phyloP scores from a whole-genome alignment of 2,797 vertebrate species.

The Spinibarbus caldwelli region DNA sequence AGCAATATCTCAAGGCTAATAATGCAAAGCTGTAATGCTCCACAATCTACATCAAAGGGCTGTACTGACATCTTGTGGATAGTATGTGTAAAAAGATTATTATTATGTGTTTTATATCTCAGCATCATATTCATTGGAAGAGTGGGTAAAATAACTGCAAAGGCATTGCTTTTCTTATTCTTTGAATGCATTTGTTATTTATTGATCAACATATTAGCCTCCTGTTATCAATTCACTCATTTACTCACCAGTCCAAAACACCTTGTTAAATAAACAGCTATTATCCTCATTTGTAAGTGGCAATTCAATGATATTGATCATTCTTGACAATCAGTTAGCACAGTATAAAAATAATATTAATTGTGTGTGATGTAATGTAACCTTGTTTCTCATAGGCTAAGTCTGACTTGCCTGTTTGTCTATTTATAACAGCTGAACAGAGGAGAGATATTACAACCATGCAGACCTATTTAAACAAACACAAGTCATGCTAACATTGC shows the following conservation, averaged over 20 bases:
- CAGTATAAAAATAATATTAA: background rate
- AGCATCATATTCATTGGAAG: background rate
- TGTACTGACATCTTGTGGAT: conserved; percentile 76
- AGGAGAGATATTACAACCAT: conserved; percentile 62
- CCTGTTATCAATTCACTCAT: background rate
- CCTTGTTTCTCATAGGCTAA: conserved; percentile 69
- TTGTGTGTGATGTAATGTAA: conserved; percentile 70
- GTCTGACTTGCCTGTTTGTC: conserved; percentile 68
- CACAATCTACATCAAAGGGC: conserved; percentile 46
- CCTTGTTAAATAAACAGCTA: background rate
- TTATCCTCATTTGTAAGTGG: conserved; percentile 33
- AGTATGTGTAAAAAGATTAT: background rate
- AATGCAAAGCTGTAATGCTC: background rate
- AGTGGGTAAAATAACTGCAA: background rate
- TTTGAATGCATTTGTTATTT: background rate
- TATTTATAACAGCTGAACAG: conserved; percentile 77
- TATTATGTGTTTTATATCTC: background rate
- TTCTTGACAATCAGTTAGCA: conserved; percentile 4
- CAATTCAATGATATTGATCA: conserved; percentile 10
- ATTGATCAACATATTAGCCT: background rate
- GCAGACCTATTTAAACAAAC: conserved; percentile 53
- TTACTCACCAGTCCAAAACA: background rate
- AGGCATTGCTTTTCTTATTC: background rate
- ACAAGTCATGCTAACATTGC: conserved; percentile 52
- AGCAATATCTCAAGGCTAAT: background rate